These are phyloP conservation scores for Parasteatoda tepidariorum DNA, from an alignment of 1,140 invertebrate species.

Conservation along the genomic window DNA sequence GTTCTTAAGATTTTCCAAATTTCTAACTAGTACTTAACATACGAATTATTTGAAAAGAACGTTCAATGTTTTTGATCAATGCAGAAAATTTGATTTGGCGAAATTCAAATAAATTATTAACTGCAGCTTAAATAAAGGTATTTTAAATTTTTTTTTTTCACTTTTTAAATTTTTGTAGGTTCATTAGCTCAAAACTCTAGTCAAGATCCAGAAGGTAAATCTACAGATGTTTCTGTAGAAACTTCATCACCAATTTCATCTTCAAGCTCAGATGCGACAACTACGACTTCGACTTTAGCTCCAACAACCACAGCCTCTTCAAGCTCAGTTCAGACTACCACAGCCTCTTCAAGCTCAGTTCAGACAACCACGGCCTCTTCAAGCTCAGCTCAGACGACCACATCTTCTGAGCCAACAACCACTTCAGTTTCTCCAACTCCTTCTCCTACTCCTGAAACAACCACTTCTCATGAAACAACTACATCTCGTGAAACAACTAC, in stretches of 20 bases:
- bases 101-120: no score
- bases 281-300: background rate
- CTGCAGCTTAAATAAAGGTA: no score
- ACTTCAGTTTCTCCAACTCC: background rate
- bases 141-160: no score
- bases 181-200: no score
- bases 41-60: no score
- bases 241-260: background rate
- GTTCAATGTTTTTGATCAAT: no score
- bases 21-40: no score
- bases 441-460: background rate
- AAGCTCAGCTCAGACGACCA: background rate
- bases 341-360: background rate
- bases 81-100: no score
- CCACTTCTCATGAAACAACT: background rate
- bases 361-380: background rate
- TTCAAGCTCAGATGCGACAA: background rate
- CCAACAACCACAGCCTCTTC: background rate
- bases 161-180: no score
- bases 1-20: no score
- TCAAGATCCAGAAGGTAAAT: no score
- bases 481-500: conserved; percentile 12
- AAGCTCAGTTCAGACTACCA: background rate
- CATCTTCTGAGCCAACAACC: background rate
- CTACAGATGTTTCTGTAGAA: background rate